Base-by-base conservation (phyloP, 2,113 vertebrate species). In the Muscicapa adusta region DNA sequence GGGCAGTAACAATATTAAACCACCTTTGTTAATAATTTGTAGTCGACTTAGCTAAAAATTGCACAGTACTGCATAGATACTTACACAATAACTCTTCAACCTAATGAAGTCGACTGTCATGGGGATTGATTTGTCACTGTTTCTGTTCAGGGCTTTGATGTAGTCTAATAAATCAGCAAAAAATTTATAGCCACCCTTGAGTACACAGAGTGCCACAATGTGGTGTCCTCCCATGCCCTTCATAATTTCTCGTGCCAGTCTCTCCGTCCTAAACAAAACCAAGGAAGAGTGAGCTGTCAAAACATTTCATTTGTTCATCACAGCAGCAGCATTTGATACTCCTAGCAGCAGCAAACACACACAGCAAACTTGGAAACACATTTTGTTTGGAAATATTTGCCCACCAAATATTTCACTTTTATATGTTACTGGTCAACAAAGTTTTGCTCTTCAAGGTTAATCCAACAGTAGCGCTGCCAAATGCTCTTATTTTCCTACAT, bases 31-130 rank as follows among this genome's bases (percentile, higher is more conserved):
- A 83, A 53, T 50, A 78, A 86, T 50, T 3, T 57, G 18, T 36
- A 83, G 60, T 42, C 28, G 66, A 58, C 36, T 57, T 62, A 71
- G 31, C 51, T 14, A 51, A 73, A 87, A 94, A 73, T 12, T 38
- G n/a, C 34, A 68, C 18, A 45, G 50, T 15, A n/a, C 20, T 47
- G 66, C 60, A 93, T 38, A 90, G 68, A 95, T 92, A 98, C 98
- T 99, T 98, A 99, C 99, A 95, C 98, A 99, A 65, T 99, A 99
- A 98, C 99, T 99, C 98, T 99, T 99, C 95, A 99, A 97, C 88
- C 99, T 98, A 88, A 99, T 99, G 97, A 99, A 99, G 98, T 99
- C 99, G 33, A 99, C 99, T 12, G 99, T 99, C 99, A 99, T 99
- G 34, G 99, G 99, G 95, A 99, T 99, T 53, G 99, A 99, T 73